phyloP scores from a whole-genome alignment of 2,797 vertebrate genomes.

The Triplophysa yarkandensis region DNA sequence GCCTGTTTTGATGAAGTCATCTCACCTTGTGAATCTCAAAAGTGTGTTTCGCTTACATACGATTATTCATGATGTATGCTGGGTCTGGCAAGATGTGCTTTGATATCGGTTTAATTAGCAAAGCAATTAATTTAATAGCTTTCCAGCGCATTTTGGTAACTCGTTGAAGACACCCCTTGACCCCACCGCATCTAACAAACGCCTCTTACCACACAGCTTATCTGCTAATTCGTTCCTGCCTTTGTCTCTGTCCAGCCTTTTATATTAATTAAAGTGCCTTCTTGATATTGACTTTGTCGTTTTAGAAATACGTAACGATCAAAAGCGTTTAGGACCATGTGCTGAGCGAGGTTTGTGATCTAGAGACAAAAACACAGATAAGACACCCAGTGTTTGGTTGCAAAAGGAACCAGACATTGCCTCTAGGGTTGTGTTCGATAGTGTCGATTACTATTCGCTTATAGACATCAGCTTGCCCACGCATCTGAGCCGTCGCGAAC shows the following conservation, averaged over 20 bases:
- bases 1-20: conserved; percentile 24
- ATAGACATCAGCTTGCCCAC: conserved; percentile 2
- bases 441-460: conserved; percentile 49
- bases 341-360: neutral
- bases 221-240: conserved; percentile 53
- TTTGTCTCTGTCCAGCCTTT: conserved; percentile 30
- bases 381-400: conserved; percentile 57
- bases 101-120: conserved; percentile 70
- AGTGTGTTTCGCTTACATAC: conserved; percentile 56
- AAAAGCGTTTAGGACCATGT: neutral
- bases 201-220: conserved; percentile 56
- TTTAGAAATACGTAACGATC: conserved; percentile 19
- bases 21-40: conserved; percentile 13
- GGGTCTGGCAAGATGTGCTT: conserved; percentile 52
- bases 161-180: conserved; percentile 55
- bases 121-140: conserved; percentile 67
- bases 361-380: conserved; percentile 53
- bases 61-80: conserved; percentile 45
- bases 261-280: conserved; percentile 58
- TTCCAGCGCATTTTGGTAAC: conserved; percentile 46
- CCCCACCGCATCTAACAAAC: conserved; percentile 48
- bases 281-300: conserved; percentile 44
- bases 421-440: neutral
- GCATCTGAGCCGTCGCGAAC: neutral
- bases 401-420: conserved; percentile 48